Percentiles rank a stretch among this genome's conserved stretches.
phyloP scores from a whole-genome alignment of 2,888 invertebrate species.

The Cephus pulcher region DNA sequence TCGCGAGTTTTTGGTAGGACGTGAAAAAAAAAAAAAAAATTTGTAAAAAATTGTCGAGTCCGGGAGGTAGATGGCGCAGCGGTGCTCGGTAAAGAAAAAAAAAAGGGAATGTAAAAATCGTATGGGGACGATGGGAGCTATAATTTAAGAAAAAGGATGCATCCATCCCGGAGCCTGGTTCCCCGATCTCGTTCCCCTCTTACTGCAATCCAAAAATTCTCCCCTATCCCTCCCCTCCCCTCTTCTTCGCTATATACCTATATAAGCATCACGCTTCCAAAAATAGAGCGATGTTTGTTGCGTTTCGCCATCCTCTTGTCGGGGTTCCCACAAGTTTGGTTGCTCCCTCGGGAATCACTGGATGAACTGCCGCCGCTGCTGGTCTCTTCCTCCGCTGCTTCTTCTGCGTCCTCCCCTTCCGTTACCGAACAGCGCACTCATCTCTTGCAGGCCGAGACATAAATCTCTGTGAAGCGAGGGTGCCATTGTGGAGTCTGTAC shows the following conservation, averaged over 20 bases:
- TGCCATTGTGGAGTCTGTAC: constrained; percentile 21
- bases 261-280: constrained; percentile 31
- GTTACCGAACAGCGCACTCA: constrained; percentile 6
- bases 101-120: constrained; percentile 19
- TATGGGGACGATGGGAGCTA: constrained; percentile 38
- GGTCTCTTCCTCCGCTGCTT: constrained; percentile 33
- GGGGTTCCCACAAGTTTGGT: constrained; percentile 17
- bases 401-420: constrained; percentile 30
- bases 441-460: constrained; percentile 42
- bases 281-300: constrained; percentile 42
- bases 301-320: constrained; percentile 31
- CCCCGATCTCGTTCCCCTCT: constrained; percentile 14
- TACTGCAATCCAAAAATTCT: neutral
- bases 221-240: constrained; percentile 12
- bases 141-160: constrained; percentile 64
- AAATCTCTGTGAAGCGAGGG: constrained; percentile 53
- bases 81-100: constrained; percentile 10
- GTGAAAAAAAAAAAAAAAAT: neutral
- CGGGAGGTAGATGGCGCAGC: constrained; percentile 14
- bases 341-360: constrained; percentile 50
- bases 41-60: constrained; percentile 2
- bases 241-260: constrained; percentile 2
- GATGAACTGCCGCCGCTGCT: constrained; percentile 42
- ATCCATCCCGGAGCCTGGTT: constrained; percentile 49
- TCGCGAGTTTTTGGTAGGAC: constrained; percentile 10